phyloP scores from a whole-genome alignment of 1,140 invertebrate genomes.

The Andricus grossulariae region DNA sequence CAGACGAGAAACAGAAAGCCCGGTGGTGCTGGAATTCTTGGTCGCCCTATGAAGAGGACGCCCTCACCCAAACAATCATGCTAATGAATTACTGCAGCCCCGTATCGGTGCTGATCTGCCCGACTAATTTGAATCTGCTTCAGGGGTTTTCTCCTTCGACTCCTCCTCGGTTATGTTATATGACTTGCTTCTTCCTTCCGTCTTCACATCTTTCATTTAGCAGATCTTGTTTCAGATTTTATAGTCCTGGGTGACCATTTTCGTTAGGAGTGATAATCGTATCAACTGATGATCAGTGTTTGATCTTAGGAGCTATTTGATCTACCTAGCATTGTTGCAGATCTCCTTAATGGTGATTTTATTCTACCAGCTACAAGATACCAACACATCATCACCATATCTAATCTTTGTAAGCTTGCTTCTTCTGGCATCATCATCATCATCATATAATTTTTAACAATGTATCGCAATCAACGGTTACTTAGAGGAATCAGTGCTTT shows the following conservation, averaged over 20 bases:
- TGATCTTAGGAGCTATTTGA: too few species aligned
- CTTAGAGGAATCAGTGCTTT: background rate
- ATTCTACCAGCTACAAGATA: background rate
- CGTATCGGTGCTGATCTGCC: slow-evolving; percentile 52
- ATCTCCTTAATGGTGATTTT: too few species aligned
- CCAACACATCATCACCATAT: slow-evolving; percentile 10
- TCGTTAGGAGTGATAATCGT: too few species aligned
- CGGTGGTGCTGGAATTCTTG: slow-evolving; percentile 37
- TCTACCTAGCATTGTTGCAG: too few species aligned
- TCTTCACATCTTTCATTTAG: background rate
- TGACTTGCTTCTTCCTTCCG: background rate
- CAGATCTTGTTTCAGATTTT: background rate
- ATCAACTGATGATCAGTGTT: too few species aligned
- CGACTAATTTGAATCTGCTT: slow-evolving; percentile 54
- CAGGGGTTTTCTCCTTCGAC: slow-evolving; percentile 40
- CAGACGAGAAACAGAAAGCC: slow-evolving; percentile 35
- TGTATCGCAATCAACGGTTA: background rate
- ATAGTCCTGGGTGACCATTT: background rate
- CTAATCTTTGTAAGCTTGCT: background rate
- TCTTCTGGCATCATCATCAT: too few species aligned
- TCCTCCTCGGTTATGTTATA: background rate
- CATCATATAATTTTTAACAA: background rate
- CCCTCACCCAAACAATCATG: slow-evolving; percentile 54
- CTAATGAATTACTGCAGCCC: slow-evolving; percentile 65
- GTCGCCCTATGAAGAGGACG: slow-evolving; percentile 41